Evolutionary conservation across 92 coral and sea anemone species (phyloP), one percentile per base, ranked within the genome.

Genomic region (Actinostola sp.): DNA sequence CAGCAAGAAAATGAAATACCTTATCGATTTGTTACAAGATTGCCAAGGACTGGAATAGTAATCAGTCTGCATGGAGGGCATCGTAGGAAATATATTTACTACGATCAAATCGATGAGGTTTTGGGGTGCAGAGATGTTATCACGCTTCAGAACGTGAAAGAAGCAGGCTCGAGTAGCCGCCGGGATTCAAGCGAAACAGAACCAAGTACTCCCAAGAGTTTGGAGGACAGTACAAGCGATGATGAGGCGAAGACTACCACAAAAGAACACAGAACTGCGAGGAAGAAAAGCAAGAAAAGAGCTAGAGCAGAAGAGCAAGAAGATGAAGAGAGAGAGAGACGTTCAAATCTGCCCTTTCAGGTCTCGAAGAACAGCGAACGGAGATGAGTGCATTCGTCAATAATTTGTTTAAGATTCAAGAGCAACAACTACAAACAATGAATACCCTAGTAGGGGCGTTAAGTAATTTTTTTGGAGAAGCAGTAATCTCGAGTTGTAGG

Each of bases 51-150:
- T 83, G n/a, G 79, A 76, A 70, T 14, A 45, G 46, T n/a, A 83
- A 63, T 42, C 88, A 76, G 32, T 26, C 77, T 2, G n/a, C n/a
- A n/a, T 39, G 79, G 88, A 23, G 83, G 88, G 19, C 57, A 76
- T 53, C 29, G 44, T 3, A 78, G 63, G 33, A 64, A 76, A 12
- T 69, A 73, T 14, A 66, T 64, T n/a, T 76, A 68, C 24, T 82
- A 29, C 56, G 42, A 83, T 15, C 66, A 68, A 53, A 76, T 76
- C 13, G 83, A 76, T 34, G 60, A 24, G 45, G 83, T 83, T 20
- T 51, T 83, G 72, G 83, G 83, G 30, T 76, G 79, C 52, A 64
- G 79, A 32, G 83, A 83, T 59, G 71, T 83, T 46, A 73, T 83
- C 8, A 83, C 83, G 13, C 71, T 76, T 30, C 13, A 55, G 8